These are phyloP conservation scores for Argyrosomus japonicus DNA, from an alignment of 2,113 vertebrate genomes.

Conservation along the genomic window DNA sequence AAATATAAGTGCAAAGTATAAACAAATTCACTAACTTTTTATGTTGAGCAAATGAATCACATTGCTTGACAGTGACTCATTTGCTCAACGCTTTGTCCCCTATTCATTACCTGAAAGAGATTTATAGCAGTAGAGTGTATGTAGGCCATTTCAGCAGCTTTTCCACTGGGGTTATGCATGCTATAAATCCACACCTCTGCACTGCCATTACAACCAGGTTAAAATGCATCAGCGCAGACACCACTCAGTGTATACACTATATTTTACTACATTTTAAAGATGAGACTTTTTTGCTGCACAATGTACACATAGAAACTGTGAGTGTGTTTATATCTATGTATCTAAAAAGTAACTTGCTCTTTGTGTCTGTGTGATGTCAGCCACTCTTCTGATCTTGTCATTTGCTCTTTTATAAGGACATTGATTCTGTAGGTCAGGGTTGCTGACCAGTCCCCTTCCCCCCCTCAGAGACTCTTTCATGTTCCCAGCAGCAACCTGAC, in stretches of 20 bases:
- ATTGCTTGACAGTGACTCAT: neutral
- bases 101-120: neutral
- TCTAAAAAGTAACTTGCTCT: slow-evolving; percentile 7
- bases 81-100: neutral
- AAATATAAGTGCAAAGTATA: neutral
- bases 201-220: neutral
- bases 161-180: neutral
- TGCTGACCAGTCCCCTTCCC: slow-evolving; percentile 59
- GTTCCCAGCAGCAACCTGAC: slow-evolving; percentile 82
- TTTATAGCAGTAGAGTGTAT: slow-evolving; percentile 17
- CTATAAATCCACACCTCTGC: slow-evolving; percentile 21
- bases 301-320: no score
- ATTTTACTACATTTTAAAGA: neutral
- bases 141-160: neutral
- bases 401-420: slow-evolving; percentile 81
- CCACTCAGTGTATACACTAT: neutral
- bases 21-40: neutral
- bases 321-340: neutral
- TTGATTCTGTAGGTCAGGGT: slow-evolving; percentile 81
- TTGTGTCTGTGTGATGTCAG: slow-evolving; percentile 51
- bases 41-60: neutral
- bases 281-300: neutral
- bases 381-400: slow-evolving; percentile 77
- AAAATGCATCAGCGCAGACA: neutral
- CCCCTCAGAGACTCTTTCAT: slow-evolving; percentile 79